A percentile compares a stretch with the other conserved stretches of the same genome.
phyloP scores from a whole-genome alignment of 2,888 invertebrate species.

The Philhelius pedissequus region DNA sequence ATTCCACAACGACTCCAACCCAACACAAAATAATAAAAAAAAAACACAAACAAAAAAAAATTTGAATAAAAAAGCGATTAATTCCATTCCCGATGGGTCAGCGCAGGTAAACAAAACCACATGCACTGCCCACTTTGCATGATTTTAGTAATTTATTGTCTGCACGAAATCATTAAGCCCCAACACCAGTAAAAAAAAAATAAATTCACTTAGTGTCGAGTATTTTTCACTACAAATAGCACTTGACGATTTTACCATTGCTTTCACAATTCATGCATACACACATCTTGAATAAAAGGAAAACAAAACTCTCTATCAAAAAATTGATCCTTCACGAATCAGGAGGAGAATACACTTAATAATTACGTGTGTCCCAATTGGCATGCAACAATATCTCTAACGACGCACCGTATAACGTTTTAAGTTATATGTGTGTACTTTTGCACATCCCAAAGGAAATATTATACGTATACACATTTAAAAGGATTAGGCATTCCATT shows the following conservation, averaged over 20 bases:
- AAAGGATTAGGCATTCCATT: background rate
- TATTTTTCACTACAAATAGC: constrained; percentile 6
- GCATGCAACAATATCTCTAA: background rate
- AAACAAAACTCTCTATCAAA: background rate
- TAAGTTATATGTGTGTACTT: no score
- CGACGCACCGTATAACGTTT: background rate
- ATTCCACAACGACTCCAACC: background rate
- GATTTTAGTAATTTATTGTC: constrained; percentile 10
- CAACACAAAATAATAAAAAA: no score
- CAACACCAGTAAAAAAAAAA: background rate
- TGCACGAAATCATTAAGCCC: constrained; percentile 2
- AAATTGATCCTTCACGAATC: background rate
- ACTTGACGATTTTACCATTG: background rate
- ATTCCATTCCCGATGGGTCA: background rate
- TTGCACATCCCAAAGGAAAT: background rate
- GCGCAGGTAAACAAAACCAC: background rate
- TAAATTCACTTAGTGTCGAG: background rate
- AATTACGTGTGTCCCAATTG: background rate
- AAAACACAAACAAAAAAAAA: background rate
- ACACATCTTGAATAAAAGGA: no score
- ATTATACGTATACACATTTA: background rate
- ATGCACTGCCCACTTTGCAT: background rate
- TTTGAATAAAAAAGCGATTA: background rate
- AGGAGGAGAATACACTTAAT: background rate
- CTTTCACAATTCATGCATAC: no score